These are phyloP conservation scores for Eremophila alpestris DNA, from an alignment of 2,797 vertebrate species.

Conservation along the genomic window DNA sequence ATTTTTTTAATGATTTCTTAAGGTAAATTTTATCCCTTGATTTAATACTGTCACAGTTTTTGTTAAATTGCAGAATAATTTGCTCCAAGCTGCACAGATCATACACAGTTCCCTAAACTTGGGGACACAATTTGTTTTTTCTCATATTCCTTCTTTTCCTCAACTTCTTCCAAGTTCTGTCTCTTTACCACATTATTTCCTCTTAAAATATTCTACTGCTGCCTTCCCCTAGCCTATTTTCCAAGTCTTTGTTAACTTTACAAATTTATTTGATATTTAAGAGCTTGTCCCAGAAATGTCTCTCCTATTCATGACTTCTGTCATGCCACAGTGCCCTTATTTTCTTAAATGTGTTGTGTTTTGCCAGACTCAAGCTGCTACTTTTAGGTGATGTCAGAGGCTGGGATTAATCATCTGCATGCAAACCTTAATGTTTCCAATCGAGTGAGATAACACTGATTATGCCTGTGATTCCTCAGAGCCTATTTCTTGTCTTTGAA, in stretches of 20 bases:
- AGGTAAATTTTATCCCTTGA: background rate
- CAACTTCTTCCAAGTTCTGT: background rate
- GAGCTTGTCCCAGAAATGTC: background rate
- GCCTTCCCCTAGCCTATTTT: background rate
- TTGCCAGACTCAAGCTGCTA: background rate
- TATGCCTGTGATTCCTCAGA: background rate
- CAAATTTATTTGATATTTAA: background rate
- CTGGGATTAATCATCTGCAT: background rate
- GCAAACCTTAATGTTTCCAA: background rate
- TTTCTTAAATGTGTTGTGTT: background rate
- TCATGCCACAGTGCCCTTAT: background rate
- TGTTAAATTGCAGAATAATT: background rate
- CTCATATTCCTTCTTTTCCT: background rate
- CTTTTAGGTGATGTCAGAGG: background rate
- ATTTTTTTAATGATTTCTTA: background rate
- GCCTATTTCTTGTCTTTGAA: background rate
- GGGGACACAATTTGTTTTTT: background rate
- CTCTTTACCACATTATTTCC: background rate
- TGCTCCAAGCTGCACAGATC: background rate
- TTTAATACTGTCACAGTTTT: background rate
- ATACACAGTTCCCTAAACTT: background rate
- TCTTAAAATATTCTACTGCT: background rate
- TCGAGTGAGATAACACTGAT: background rate
- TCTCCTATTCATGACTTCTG: background rate
- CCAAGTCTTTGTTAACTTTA: background rate